Conservation (phyloP, 2,797 vertebrate species). For the Cryptoblepharus egeriae region DNA sequence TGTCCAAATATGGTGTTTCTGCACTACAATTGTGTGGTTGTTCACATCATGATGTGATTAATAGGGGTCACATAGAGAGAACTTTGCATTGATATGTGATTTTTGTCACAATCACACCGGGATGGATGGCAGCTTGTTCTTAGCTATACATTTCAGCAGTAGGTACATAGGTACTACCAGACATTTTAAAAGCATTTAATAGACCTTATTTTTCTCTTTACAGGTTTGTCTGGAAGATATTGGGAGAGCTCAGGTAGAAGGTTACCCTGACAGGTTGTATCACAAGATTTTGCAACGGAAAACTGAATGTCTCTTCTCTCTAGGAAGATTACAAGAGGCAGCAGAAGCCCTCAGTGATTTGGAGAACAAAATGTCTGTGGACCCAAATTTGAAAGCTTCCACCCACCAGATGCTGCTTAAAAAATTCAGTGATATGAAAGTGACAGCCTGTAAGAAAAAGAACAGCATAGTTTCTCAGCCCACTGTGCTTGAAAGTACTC, state of each 20-base stretch:
- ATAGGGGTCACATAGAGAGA: background rate
- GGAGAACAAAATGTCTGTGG: conserved; percentile 51
- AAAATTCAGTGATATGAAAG: conserved; percentile 64
- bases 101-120: background rate
- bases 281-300: conserved; percentile 86
- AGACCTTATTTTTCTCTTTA: conserved; percentile 35
- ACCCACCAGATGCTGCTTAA: conserved; percentile 47
- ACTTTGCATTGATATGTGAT: background rate
- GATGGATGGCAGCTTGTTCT: background rate
- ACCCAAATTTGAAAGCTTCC: background rate
- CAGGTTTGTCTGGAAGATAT: conserved; percentile 90
- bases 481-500: background rate
- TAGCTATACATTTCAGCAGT: no score
- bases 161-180: no score
- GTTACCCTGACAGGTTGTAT: conserved; percentile 85
- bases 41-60: background rate
- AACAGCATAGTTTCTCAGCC: background rate
- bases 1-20: background rate
- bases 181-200: background rate
- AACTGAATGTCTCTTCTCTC: conserved; percentile 79
- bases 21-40: background rate
- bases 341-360: conserved; percentile 35
- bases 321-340: conserved; percentile 69
- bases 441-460: conserved; percentile 43
- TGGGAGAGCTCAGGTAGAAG: conserved; percentile 78